Evolutionary conservation across 2,888 invertebrate genomes (phyloP).

Genomic region (Parnassius glacialis): DNA sequence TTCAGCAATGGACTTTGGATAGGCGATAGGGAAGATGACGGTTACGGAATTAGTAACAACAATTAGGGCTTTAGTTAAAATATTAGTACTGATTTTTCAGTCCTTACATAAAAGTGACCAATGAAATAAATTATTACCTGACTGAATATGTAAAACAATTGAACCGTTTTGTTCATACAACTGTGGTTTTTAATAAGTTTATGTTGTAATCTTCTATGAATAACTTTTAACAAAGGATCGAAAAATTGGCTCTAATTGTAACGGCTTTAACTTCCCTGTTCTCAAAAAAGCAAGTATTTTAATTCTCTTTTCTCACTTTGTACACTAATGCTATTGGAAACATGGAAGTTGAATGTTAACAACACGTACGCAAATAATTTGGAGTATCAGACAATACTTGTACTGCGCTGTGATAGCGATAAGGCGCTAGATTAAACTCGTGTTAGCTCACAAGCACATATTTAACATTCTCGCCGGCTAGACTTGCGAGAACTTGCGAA

Average conservation of each 20-base stretch:
- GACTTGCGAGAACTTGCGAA: conserved; percentile 60
- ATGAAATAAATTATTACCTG: no score
- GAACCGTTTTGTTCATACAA: no score
- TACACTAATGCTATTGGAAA: background rate
- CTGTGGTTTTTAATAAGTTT: no score
- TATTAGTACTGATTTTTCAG: background rate
- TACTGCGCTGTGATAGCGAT: conserved; percentile 50
- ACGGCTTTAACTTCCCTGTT: background rate
- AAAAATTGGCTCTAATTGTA: no score
- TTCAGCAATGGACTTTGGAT: no score
- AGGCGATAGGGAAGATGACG: no score
- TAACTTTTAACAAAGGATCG: no score
- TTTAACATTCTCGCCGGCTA: conserved; percentile 67
- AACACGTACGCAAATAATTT: conserved; percentile 17
- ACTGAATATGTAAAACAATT: no score
- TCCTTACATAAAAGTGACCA: background rate
- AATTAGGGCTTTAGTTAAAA: no score
- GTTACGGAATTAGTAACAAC: no score
- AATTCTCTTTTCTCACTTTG: background rate
- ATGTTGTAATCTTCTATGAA: background rate
- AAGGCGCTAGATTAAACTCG: conserved; percentile 75
- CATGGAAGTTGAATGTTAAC: conserved; percentile 11
- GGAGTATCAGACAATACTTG: conserved; percentile 14
- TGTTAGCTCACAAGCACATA: conserved; percentile 74
- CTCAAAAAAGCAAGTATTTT: background rate